Conservation (phyloP, 2,797 vertebrate species). For the Crypturellus tataupa region DNA sequence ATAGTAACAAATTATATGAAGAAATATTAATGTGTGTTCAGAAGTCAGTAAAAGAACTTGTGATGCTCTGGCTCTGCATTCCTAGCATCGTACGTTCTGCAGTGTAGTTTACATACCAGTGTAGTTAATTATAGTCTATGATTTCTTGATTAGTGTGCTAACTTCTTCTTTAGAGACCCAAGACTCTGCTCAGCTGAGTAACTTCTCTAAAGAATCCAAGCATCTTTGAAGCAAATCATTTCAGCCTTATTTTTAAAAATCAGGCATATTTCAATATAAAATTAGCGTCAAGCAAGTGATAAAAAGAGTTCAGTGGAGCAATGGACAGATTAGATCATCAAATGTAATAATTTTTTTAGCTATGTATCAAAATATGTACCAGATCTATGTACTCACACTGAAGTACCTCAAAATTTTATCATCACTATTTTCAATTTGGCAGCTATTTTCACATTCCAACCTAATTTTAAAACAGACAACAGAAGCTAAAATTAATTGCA, state of each 20-base stretch:
- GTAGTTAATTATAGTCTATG: not conserved
- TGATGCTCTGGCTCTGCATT: not conserved
- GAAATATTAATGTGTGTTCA: not conserved
- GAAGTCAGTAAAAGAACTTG: not conserved
- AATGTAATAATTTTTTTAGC: not conserved
- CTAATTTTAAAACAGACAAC: not conserved
- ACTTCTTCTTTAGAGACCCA: rapidly evolving
- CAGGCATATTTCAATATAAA: not conserved
- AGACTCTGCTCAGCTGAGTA: not conserved
- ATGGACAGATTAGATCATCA: not conserved
- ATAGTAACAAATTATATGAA: not conserved
- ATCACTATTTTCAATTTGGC: not conserved
- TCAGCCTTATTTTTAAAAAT: not conserved
- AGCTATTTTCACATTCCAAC: not conserved
- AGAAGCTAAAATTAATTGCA: not conserved
- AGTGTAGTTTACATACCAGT: not conserved
- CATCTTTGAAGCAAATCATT: not conserved
- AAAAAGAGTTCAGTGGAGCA: not conserved
- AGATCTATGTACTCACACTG: too few species aligned
- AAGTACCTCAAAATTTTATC: too few species aligned
- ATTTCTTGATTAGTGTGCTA: not conserved
- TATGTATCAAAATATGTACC: not conserved
- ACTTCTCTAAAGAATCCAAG: not conserved
- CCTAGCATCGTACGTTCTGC: not conserved
- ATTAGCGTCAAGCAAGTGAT: not conserved